phyloP scores from a whole-genome alignment of 2,797 vertebrate species.

The Pampus argenteus region DNA sequence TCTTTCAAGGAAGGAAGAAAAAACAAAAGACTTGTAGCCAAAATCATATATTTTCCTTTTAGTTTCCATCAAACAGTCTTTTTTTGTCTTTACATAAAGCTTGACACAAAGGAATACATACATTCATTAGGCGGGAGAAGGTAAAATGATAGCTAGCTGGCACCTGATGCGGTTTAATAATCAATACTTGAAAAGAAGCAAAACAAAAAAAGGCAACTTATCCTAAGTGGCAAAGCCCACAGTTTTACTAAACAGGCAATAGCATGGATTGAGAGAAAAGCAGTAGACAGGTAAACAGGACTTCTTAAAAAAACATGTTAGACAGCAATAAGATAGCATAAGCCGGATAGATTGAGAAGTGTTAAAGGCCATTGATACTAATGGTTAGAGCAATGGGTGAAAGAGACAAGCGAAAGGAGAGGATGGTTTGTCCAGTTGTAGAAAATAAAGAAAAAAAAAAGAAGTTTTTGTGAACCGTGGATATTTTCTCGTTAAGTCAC shows the following conservation, averaged over 20 bases:
- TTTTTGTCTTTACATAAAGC: slow-evolving; percentile 66
- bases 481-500: slow-evolving; percentile 56
- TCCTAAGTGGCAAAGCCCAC: slow-evolving; percentile 29
- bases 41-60: slow-evolving; percentile 72
- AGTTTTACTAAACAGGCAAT: slow-evolving; percentile 27
- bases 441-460: slow-evolving; percentile 25
- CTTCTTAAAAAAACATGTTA: neutral
- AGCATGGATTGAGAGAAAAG: slow-evolving; percentile 31
- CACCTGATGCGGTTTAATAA: slow-evolving; percentile 41
- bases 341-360: slow-evolving; percentile 13
- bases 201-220: slow-evolving; percentile 45
- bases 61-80: slow-evolving; percentile 44
- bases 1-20: neutral
- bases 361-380: slow-evolving; percentile 2
- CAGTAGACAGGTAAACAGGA: slow-evolving; percentile 15
- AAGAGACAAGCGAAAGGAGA: neutral
- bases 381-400: neutral
- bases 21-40: slow-evolving; percentile 28
- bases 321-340: slow-evolving; percentile 6
- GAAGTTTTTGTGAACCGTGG: slow-evolving; percentile 4
- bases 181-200: slow-evolving; percentile 7
- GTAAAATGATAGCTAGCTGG: slow-evolving; percentile 21
- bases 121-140: slow-evolving; percentile 68
- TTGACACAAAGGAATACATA: slow-evolving; percentile 67
- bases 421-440: slow-evolving; percentile 7